Evolutionary conservation across 2,113 vertebrate species (phyloP), one percentile per base, ranked within the genome.

Genomic region (Varanus salvator): DNA sequence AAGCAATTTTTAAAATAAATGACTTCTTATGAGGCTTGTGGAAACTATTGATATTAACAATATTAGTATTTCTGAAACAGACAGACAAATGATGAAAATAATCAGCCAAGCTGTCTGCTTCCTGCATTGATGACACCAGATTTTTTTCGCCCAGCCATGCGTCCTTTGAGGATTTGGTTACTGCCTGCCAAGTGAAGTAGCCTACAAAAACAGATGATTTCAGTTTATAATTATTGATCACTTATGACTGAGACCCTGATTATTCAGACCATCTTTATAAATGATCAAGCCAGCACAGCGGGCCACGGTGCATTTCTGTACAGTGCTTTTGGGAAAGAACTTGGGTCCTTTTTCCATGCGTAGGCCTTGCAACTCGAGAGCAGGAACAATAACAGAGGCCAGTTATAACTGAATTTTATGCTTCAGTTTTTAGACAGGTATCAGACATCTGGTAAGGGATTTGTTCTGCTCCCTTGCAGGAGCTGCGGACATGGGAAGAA

Each of bases 401-500:
- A 25, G 3, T 71, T 29, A 31, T 80, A 71, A 6, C 5, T 31
- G 14, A 66, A 15, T 44, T 54, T 81, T 66, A 50, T 81, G 34
- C 76, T 14, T 4, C 50, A 44, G 12, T 31, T 74, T 82, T 60
- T 82, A 29, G 27, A 31, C 23, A 12, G 50, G 52, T 25, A 12
- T 25, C 21, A 87, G 6, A 68, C 31, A 69, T 80, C 29, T 85
- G 50, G 21, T 44, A 27, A 44, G 14, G 31, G 31, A 89, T 88
- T 1, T 74, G 34, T 75, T 60, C 75, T 19, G 15, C 8, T 11
- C 44, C 34, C 66, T 60, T 44, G 6, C 84, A 99, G 99, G 99
- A 99, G 96, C 95, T 99, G 78, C 98, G 98, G 23, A 99, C 98
- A 0, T 99, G 99, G 99, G 99, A 99, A 93, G 99, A 99, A 93